phyloP scores from a whole-genome alignment of 2,888 invertebrate species.

The Rotaria socialis region DNA sequence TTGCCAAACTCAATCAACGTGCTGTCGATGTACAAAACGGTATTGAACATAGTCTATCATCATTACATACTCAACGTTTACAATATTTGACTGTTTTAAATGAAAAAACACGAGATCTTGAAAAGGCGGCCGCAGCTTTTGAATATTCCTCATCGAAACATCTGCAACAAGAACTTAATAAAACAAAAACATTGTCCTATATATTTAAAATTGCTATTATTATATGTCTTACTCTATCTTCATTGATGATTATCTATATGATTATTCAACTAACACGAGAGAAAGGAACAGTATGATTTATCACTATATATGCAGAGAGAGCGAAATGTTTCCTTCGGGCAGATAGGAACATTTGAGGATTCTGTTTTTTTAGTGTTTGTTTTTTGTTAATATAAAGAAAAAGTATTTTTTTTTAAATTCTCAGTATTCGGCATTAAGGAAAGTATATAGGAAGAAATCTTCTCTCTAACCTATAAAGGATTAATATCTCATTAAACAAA shows the following conservation, averaged over 20 bases:
- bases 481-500: background rate
- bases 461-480: background rate
- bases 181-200: background rate
- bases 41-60: background rate
- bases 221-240: background rate
- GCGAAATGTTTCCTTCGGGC: background rate
- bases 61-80: slow-evolving; percentile 22
- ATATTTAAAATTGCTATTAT: background rate
- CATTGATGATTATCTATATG: background rate
- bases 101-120: background rate
- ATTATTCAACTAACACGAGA: background rate
- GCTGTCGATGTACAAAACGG: background rate
- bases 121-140: background rate
- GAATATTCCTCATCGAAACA: background rate
- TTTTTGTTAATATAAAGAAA: too few species aligned
- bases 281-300: background rate
- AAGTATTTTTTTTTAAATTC: too few species aligned
- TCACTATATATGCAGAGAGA: background rate
- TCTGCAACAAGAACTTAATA: background rate
- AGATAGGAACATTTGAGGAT: background rate
- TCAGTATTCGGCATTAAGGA: too few species aligned
- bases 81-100: background rate
- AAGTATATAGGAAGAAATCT: background rate
- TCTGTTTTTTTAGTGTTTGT: too few species aligned
- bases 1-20: background rate